Evolutionary conservation across 2,888 invertebrate genomes (phyloP).

Genomic region (Adelphocoris suturalis): DNA sequence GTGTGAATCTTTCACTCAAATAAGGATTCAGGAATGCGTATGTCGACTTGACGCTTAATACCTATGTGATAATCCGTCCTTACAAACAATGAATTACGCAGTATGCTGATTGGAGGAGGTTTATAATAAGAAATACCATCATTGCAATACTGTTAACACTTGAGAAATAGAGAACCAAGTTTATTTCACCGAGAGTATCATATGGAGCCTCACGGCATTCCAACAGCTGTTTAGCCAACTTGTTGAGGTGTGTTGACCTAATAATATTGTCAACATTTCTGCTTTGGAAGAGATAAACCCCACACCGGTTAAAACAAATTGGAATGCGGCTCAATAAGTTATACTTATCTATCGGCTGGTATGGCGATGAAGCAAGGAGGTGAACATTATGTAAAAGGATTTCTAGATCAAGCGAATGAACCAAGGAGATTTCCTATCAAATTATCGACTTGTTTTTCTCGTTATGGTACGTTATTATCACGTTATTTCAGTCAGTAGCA

Average conservation of each 20-base stretch:
- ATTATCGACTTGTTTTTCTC: too few species aligned
- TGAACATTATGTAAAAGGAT: constrained; percentile 25
- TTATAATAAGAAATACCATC: too few species aligned
- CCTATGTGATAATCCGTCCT: too few species aligned
- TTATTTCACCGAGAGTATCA: neutral
- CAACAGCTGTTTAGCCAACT: neutral
- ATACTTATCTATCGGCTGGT: neutral
- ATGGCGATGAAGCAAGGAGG: constrained; percentile 1
- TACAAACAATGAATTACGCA: too few species aligned
- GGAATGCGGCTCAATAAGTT: neutral
- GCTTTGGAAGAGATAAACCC: neutral
- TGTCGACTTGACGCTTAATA: too few species aligned
- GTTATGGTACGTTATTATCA: too few species aligned
- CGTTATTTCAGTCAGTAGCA: too few species aligned
- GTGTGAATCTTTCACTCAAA: too few species aligned
- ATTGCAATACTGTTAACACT: too few species aligned
- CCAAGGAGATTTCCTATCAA: neutral
- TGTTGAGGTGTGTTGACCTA: neutral
- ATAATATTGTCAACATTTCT: constrained; percentile 21
- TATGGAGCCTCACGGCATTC: neutral
- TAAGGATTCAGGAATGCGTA: too few species aligned
- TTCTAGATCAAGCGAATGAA: constrained; percentile 25
- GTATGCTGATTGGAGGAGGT: too few species aligned
- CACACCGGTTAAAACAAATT: neutral
- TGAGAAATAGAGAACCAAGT: neutral